Evolutionary conservation across 2,797 vertebrate species (phyloP), one percentile per base, ranked within the genome.

Genomic region (Alectoris magna): DNA sequence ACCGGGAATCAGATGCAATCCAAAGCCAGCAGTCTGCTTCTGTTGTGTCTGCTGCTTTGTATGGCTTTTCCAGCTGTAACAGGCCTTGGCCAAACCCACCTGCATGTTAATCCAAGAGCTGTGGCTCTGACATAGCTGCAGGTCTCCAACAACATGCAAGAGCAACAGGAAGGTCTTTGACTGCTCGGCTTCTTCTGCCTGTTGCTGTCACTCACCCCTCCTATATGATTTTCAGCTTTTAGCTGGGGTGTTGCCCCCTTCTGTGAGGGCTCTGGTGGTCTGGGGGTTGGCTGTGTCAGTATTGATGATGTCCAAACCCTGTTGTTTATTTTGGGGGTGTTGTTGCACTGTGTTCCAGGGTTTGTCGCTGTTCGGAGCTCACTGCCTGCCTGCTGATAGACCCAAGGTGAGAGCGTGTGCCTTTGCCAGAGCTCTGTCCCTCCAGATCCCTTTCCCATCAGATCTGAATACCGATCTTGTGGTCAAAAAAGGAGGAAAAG

Each of bases 131-230:
- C 9, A 62, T 98, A 97, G 98, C 96, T 94, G 58, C 78, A 38
- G 97, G 91, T 98, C 98, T 99, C 98, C 98, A 99, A 98, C 94
- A 97, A 95, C 97, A 96, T 99, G 99, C 98, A 0, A 99, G 97
- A 99, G 63, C 69, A 98, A 97, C 10, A 82, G 98, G 98, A 98
- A 95, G 98, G 98, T 97, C 98, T 99, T 99, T 99, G 98, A 98
- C 98, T 98, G 98, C 90, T 53, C 90, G 90, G 98, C 96, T 86
- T 16, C 13, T 16, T 38, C 14, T 98, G 96, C 97, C 98, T 90
- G 27, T 60, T 74, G 95, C 97, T 97, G 99, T 98, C 98, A 99
- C 98, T 99, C 98, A 18, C 86, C 99, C 98, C 96, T 98, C 98
- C 98, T 49, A 99, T 98, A 99, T 1, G 1, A 64, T 69, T 60